These are phyloP conservation scores for Rhinoraja longicauda DNA, from an alignment of 2,797 vertebrate genomes.

Conservation along the genomic window DNA sequence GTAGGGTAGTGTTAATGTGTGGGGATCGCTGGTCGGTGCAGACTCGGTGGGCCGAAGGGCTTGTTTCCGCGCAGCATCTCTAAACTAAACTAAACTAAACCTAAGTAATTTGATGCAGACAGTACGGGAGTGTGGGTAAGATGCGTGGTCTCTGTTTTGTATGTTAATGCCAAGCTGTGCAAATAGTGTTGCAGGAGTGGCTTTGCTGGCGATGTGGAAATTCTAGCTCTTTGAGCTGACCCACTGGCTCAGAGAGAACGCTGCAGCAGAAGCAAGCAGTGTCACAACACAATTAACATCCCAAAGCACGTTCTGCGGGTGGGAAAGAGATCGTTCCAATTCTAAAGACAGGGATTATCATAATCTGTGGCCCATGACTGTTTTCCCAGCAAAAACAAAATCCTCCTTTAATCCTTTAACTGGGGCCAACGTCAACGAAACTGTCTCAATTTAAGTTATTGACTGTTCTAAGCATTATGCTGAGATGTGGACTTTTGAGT, in stretches of 20 bases:
- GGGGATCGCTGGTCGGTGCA: too few species aligned
- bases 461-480: background rate
- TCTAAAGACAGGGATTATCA: background rate
- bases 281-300: background rate
- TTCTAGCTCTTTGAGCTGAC: background rate
- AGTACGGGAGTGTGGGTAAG: too few species aligned
- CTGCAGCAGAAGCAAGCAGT: background rate
- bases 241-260: background rate
- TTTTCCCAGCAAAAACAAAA: background rate
- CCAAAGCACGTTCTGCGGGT: background rate
- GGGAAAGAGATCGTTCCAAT: background rate
- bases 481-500: background rate
- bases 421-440: background rate
- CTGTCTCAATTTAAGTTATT: background rate
- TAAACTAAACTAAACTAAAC: too few species aligned
- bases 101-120: too few species aligned
- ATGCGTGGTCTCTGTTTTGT: background rate
- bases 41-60: too few species aligned
- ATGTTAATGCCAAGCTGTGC: background rate
- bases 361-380: background rate
- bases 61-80: too few species aligned
- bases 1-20: too few species aligned
- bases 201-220: background rate
- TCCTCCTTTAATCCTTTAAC: background rate
- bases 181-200: background rate